These are phyloP conservation scores for Autographa pulchrina DNA, from an alignment of 2,888 invertebrate genomes.

Conservation along the genomic window DNA sequence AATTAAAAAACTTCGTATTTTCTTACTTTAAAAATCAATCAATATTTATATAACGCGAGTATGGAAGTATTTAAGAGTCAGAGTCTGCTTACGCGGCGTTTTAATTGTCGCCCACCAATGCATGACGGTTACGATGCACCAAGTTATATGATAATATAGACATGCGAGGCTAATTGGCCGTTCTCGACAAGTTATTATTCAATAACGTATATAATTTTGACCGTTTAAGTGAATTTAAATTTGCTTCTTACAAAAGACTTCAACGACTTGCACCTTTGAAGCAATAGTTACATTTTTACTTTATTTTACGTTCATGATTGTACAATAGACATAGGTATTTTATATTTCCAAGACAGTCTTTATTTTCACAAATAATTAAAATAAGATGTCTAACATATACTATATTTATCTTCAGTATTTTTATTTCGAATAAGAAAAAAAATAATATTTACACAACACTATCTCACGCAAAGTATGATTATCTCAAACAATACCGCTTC, in stretches of 20 bases:
- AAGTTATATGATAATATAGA: slow-evolving; percentile 59
- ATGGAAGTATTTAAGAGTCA: slow-evolving; percentile 39
- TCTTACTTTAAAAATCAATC: background rate
- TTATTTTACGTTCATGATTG: no score
- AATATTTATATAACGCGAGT: slow-evolving; percentile 17
- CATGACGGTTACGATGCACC: slow-evolving; percentile 65
- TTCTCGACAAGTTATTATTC: slow-evolving; percentile 47
- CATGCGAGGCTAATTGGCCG: slow-evolving; percentile 54
- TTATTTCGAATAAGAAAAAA: no score
- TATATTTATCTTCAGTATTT: no score
- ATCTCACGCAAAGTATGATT: no score
- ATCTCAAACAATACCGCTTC: background rate
- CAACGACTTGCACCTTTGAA: slow-evolving; percentile 64
- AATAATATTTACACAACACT: no score
- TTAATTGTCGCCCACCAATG: slow-evolving; percentile 57
- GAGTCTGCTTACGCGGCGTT: slow-evolving; percentile 28
- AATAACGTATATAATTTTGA: slow-evolving; percentile 40
- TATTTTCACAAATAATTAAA: no score
- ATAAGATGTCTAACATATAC: no score
- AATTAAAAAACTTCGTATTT: background rate
- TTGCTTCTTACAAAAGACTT: slow-evolving; percentile 69
- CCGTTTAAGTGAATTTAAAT: slow-evolving; percentile 39
- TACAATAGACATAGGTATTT: no score
- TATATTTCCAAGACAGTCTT: no score
- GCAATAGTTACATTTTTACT: no score